phyloP scores from a whole-genome alignment of 2,113 vertebrate species.

The Turnix velox region DNA sequence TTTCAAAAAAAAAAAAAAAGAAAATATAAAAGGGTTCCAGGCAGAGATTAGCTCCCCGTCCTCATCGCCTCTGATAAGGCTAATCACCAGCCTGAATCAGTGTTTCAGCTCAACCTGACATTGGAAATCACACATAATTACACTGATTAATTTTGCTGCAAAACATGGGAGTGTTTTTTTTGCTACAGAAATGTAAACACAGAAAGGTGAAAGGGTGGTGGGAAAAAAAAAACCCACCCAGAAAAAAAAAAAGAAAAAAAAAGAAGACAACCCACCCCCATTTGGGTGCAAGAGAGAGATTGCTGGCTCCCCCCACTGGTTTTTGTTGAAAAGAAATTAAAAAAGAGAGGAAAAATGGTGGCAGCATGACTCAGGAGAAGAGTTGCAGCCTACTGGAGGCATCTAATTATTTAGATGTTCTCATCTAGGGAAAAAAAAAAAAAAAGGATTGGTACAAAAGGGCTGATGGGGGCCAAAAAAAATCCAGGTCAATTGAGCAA shows the following conservation, averaged over 20 bases:
- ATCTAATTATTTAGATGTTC: neutral
- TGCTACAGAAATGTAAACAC: slow-evolving; percentile 54
- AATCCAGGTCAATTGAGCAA: rapidly evolving
- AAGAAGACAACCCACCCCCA: neutral
- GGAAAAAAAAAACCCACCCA: neutral
- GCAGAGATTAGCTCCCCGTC: slow-evolving; percentile 18
- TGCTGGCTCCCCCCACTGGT: neutral
- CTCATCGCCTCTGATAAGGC: neutral
- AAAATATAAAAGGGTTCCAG: too few relatives aligned
- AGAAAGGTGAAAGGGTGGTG: neutral
- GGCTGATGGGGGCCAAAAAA: neutral
- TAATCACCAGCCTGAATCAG: slow-evolving; percentile 33
- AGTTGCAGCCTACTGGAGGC: neutral
- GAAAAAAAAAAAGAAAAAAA: slow-evolving; percentile 5
- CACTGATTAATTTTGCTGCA: slow-evolving; percentile 54
- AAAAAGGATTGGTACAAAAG: too few relatives aligned
- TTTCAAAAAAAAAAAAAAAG: neutral
- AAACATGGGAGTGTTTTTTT: slow-evolving; percentile 57
- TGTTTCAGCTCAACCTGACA: slow-evolving; percentile 8
- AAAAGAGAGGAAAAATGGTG: neutral
- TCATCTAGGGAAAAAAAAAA: too few relatives aligned
- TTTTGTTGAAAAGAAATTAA: neutral
- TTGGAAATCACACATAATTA: slow-evolving; percentile 48
- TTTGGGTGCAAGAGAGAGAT: neutral
- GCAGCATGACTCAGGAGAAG: neutral